A percentile compares a stretch with the other conserved stretches of the same genome.
phyloP scores from a whole-genome alignment of 2,113 vertebrate genomes.

The Catharus fuscescens region DNA sequence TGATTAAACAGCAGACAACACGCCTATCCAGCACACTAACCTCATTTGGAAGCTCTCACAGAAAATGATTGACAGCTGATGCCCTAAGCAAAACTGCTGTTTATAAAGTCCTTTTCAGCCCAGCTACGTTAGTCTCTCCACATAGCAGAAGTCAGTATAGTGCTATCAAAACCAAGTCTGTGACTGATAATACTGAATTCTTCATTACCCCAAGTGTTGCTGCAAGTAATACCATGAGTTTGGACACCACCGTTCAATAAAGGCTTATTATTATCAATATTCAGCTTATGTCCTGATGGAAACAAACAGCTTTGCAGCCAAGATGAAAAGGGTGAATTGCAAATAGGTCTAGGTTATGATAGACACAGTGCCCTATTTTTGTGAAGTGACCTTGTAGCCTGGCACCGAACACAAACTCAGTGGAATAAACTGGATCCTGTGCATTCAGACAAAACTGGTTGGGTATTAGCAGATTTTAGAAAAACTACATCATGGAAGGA shows the following conservation, averaged over 20 bases:
- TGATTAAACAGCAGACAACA: slow-evolving; percentile 32
- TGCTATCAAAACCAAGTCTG: slow-evolving; percentile 22
- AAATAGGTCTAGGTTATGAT: slow-evolving; percentile 37
- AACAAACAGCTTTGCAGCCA: slow-evolving; percentile 39
- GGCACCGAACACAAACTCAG: background rate
- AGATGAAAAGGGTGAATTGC: slow-evolving; percentile 19
- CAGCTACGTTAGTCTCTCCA: slow-evolving; percentile 34
- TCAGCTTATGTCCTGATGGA: background rate
- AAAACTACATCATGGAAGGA: background rate
- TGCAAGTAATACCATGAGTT: slow-evolving; percentile 41
- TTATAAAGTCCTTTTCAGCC: slow-evolving; percentile 58
- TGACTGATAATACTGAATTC: slow-evolving; percentile 46
- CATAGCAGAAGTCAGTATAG: background rate
- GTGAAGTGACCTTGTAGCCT: background rate
- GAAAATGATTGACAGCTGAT: slow-evolving; percentile 32
- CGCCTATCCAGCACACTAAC: background rate
- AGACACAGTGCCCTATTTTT: slow-evolving; percentile 13
- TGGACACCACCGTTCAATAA: background rate
- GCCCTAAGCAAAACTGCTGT: slow-evolving; percentile 56
- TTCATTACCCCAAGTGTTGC: slow-evolving; percentile 57
- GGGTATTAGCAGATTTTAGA: background rate
- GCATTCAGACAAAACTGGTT: background rate
- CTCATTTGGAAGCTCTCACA: slow-evolving; percentile 52
- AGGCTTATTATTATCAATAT: slow-evolving; percentile 56
- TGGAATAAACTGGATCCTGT: background rate